phyloP scores from a whole-genome alignment of 2,888 invertebrate species.

The Alentia gelatinosa region DNA sequence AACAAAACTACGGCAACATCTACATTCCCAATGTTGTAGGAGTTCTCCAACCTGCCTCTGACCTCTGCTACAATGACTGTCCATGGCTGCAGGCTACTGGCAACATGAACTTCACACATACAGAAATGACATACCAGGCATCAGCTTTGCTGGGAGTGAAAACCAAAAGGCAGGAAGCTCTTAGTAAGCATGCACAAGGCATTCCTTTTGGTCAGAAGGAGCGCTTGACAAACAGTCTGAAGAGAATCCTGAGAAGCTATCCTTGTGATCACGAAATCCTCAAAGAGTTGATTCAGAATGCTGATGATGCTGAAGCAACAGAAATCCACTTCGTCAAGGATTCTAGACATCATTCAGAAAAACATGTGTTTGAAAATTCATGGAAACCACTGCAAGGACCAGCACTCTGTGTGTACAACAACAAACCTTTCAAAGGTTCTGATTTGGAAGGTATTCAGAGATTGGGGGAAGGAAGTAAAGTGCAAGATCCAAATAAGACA shows the following conservation, averaged over 20 bases:
- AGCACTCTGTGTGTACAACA: conserved; percentile 76
- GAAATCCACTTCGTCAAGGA: conserved; percentile 75
- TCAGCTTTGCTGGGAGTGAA: conserved; percentile 66
- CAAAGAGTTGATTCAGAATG: conserved; percentile 74
- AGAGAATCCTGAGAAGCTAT: conserved; percentile 70
- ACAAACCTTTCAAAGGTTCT: conserved; percentile 71
- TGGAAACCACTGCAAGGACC: conserved; percentile 76
- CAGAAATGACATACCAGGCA: conserved; percentile 64
- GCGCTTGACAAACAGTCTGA: conserved; percentile 70
- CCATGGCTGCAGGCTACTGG: conserved; percentile 62
- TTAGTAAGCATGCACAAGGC: conserved; percentile 61
- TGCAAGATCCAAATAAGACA: conserved; percentile 71
- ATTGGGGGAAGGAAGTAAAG: conserved; percentile 76
- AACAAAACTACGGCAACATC: conserved; percentile 59
- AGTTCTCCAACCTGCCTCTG: conserved; percentile 63
- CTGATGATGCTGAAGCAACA: conserved; percentile 69
- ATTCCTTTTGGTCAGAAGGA: conserved; percentile 75
- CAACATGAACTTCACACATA: conserved; percentile 63
- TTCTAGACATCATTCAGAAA: conserved; percentile 64
- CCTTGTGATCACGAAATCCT: conserved; percentile 71
- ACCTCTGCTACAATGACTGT: conserved; percentile 71
- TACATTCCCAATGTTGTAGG: conserved; percentile 68
- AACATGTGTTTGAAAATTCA: conserved; percentile 65
- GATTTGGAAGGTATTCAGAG: conserved; percentile 76
- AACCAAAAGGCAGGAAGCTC: conserved; percentile 62